Evolutionary conservation across 2,888 invertebrate species (phyloP), one percentile per base, ranked within the genome.

Genomic region (Tetragonula carbonaria): DNA sequence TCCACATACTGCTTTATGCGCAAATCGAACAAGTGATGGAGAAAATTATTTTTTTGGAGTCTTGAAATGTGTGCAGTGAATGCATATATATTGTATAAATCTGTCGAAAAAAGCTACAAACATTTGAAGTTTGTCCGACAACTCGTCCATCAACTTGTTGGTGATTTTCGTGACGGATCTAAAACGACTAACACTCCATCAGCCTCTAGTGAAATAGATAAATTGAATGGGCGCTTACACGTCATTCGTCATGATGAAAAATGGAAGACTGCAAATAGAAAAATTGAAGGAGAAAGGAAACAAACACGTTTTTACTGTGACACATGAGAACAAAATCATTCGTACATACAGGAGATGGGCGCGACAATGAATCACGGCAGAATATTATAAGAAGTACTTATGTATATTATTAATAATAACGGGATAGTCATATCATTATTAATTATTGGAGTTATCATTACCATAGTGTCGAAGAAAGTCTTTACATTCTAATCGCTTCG

Each of bases 391-490:
- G 90, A 90, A 88, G 91, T 91, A 86, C 82, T 89, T 23, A 23
- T 86, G 88, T 93, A 87, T 91, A 90, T 91, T 92, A 88, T 91
- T 28, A 28, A 28, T 28, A 28, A 28, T 28, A 28, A 28, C 2
- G 92, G 92, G 90, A 90, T 93, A 92, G 90, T 93, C 90, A 79
- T 93, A 87, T 91, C 91, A 79, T 91, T 91, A 76, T 91, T 93
- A 86, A 91, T 93, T 87, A 89, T 92, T 89, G 93, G 92, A 91
- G 88, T 93, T 84, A 85, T 88, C 87, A 84, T 92, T 86, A 89
- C 89, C 87, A 82, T 87, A 83, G 86, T 92, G 78, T 85, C 86
- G 87, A 88, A 91, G 89, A 90, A 88, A 87, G 86, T 85, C 68
- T 78, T 88, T 74, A 74, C 73, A 75, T 87, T 90, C 85, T 88